Evolutionary conservation across 1,140 invertebrate genomes (phyloP), one percentile per base, ranked within the genome.

Genomic region (Trichonephila clavata): DNA sequence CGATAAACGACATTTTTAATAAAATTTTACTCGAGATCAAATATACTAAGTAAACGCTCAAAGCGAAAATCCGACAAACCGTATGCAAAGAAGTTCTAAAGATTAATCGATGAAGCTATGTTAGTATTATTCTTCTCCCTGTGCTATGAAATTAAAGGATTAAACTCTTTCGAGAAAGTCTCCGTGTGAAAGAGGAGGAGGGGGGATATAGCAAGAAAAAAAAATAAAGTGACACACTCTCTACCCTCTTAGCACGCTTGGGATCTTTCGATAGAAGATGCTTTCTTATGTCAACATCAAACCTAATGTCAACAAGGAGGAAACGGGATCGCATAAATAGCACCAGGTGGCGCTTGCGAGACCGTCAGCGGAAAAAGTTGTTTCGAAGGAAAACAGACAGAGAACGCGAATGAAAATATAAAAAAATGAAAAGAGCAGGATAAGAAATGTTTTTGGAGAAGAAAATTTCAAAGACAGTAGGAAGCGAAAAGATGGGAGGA

Each of bases 391-490:
- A 92, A 92, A 84, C 80, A 92, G 60, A 92, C 32, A 81, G 65
- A 32, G 63, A 57, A 60, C 32, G 61, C 18, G 63, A 24, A 80
- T 60, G 32, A 50, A 60, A 90, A 80, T 21, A 16, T 83, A 14
- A 16, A 13, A 83, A n/a, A 57, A 57, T 39, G 18, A 39, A 39
- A 63, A 63, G 20, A 87, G 24, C 14, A 16, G 50, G 60, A 63
- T 43, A 92, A 92, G 61, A 68, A 84, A 83, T 92, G 90, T 92
- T 92, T 92, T 92, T 84, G 90, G 32, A 63, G 80, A 20, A 24
- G 68, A 68, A 84, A 92, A 92, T 92, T 92, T 92, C 90, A 92
- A 92, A 92, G 81, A 92, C 80, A 92, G 90, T 84, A 92, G 81
- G 90, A 92, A 84, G 65, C 63, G 39, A 84, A 90, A 81, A 89